Evolutionary conservation across 2,888 invertebrate genomes (phyloP).

Genomic region (Leptinotarsa juncta): DNA sequence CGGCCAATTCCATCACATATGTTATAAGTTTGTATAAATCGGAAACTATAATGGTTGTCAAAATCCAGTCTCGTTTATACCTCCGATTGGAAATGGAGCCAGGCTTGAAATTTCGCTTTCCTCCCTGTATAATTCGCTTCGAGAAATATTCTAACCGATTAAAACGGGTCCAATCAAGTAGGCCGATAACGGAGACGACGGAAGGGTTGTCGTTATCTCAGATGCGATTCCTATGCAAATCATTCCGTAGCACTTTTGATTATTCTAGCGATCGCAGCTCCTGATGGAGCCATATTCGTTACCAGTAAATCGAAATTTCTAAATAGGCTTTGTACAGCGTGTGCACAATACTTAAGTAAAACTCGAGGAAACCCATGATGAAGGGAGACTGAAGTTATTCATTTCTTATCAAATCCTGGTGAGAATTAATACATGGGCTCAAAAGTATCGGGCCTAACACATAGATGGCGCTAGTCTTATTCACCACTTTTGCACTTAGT

Average conservation of each 20-base stretch:
- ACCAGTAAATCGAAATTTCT: constrained; percentile 43
- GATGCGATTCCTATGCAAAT: constrained; percentile 58
- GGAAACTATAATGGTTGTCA: too few relatives aligned
- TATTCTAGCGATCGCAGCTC: constrained; percentile 47
- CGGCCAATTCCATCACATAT: too few relatives aligned
- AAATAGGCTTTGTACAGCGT: constrained; percentile 27
- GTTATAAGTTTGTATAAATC: too few relatives aligned
- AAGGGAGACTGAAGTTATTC: neutral
- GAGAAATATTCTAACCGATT: constrained; percentile 39
- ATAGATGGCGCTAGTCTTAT: too few relatives aligned
- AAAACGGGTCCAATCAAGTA: constrained; percentile 51
- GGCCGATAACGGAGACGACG: constrained; percentile 51
- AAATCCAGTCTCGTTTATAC: too few relatives aligned
- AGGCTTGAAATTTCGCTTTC: neutral
- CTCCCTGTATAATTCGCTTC: constrained; percentile 19
- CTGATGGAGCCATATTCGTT: constrained; percentile 48
- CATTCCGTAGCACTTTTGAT: constrained; percentile 56
- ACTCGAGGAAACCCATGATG: neutral
- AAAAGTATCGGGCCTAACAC: too few relatives aligned
- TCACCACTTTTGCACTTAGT: too few relatives aligned
- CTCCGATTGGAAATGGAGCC: neutral
- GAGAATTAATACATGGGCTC: too few relatives aligned
- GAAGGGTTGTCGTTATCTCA: constrained; percentile 58
- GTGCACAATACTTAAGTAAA: neutral
- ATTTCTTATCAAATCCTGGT: too few relatives aligned